Evolutionary conservation across 2,888 invertebrate genomes (phyloP).

Genomic region (Heliconius erato): DNA sequence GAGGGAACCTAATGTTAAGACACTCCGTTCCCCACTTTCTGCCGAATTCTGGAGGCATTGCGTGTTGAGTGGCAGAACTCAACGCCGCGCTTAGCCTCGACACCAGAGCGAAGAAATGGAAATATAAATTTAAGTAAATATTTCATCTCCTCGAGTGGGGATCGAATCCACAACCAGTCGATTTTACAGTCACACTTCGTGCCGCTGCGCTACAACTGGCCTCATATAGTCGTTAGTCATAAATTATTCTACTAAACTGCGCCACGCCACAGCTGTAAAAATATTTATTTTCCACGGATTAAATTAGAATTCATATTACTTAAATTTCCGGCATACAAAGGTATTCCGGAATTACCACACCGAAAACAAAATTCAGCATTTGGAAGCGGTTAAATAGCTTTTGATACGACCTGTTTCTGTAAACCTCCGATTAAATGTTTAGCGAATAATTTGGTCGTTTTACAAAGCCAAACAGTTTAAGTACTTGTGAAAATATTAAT

Average conservation of each 20-base stretch:
- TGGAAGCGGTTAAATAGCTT: conserved; percentile 13
- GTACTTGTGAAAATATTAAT: not conserved
- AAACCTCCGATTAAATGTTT: conserved; percentile 30
- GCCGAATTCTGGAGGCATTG: too few species aligned
- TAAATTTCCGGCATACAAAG: conserved; percentile 12
- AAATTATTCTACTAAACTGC: conserved; percentile 1
- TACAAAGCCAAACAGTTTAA: not conserved
- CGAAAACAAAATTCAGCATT: conserved; percentile 15
- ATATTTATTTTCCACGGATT: conserved; percentile 8
- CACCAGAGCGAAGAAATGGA: too few species aligned
- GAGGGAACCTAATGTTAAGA: too few species aligned
- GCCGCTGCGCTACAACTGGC: too few species aligned
- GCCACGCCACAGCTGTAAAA: not conserved
- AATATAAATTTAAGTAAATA: too few species aligned
- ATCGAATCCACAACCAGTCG: too few species aligned
- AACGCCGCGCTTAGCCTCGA: too few species aligned
- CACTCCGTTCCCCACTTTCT: too few species aligned
- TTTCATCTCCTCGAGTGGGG: too few species aligned
- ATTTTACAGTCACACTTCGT: too few species aligned
- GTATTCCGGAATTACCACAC: conserved; percentile 3
- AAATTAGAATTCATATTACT: conserved; percentile 21
- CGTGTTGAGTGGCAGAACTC: too few species aligned
- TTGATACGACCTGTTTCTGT: conserved; percentile 10
- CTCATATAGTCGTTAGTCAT: conserved; percentile 3
- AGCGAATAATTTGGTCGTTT: conserved; percentile 14